These are phyloP conservation scores for Pandion haliaetus DNA, from an alignment of 2,113 vertebrate species.

Conservation along the genomic window DNA sequence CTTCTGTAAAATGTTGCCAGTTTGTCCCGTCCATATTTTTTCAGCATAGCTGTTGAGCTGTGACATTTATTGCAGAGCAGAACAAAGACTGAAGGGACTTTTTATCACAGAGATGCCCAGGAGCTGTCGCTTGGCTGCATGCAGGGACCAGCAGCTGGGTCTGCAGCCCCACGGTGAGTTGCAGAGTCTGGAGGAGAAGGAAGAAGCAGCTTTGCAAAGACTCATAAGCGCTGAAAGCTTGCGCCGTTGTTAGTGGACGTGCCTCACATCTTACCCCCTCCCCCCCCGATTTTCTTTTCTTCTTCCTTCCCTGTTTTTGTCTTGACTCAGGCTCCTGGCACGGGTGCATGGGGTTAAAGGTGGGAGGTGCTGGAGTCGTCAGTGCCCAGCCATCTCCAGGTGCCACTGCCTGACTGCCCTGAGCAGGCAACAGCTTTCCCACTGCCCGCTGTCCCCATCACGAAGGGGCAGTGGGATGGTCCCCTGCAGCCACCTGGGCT, in stretches of 20 bases:
- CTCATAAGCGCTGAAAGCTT: too few relatives aligned
- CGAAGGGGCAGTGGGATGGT: not conserved
- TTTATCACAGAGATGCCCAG: not conserved
- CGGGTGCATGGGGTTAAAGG: not conserved
- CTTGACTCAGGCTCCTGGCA: not conserved
- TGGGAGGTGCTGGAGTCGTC: not conserved
- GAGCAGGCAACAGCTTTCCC: not conserved
- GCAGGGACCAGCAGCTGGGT: not conserved
- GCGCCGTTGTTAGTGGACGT: not conserved
- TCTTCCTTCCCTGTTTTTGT: not conserved
- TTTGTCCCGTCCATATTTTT: not conserved
- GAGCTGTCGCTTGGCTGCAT: not conserved
- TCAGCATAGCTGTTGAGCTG: not conserved
- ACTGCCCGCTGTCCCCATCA: rapidly evolving
- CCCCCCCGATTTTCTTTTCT: too few relatives aligned
- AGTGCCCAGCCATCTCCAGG: not conserved
- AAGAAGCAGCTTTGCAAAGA: not conserved
- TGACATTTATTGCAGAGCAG: not conserved
- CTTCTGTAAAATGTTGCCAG: not conserved
- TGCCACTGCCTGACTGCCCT: not conserved
- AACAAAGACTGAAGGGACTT: not conserved
- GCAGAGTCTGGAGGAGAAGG: not conserved
- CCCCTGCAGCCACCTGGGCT: not conserved
- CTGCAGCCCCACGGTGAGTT: rapidly evolving
- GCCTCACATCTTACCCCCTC: rapidly evolving